Conservation (phyloP, 2,113 vertebrate genomes). For the Psilopsiagon aurifrons region DNA sequence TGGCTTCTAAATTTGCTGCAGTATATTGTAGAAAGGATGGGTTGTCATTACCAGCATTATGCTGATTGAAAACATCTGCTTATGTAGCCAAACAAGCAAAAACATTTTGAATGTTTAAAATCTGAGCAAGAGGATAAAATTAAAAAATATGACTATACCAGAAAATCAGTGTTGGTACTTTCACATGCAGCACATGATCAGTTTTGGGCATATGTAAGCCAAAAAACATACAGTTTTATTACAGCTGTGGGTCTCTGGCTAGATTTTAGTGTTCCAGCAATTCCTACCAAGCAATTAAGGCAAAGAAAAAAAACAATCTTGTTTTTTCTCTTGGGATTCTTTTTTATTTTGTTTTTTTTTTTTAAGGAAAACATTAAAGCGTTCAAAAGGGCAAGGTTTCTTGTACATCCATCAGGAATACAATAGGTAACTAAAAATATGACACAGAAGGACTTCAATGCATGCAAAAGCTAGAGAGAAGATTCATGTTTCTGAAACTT, state of each 20-base stretch:
- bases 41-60: neutral
- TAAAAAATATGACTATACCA: neutral
- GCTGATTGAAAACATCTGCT: neutral
- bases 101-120: neutral
- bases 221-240: neutral
- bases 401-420: neutral
- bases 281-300: neutral
- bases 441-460: neutral
- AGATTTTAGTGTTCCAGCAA: neutral
- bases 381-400: neutral
- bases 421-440: neutral
- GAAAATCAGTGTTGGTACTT: neutral
- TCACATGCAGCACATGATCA: fast-evolving
- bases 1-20: neutral
- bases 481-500: neutral
- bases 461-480: neutral
- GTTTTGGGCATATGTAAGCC: neutral
- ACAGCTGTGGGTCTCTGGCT: neutral
- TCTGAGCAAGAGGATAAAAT: neutral
- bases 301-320: neutral
- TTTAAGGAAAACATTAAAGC: neutral
- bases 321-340: neutral
- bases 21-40: neutral
- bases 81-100: neutral
- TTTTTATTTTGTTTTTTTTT: neutral